Evolutionary conservation across 2,888 invertebrate species (phyloP).

Genomic region (Rotaria socialis): DNA sequence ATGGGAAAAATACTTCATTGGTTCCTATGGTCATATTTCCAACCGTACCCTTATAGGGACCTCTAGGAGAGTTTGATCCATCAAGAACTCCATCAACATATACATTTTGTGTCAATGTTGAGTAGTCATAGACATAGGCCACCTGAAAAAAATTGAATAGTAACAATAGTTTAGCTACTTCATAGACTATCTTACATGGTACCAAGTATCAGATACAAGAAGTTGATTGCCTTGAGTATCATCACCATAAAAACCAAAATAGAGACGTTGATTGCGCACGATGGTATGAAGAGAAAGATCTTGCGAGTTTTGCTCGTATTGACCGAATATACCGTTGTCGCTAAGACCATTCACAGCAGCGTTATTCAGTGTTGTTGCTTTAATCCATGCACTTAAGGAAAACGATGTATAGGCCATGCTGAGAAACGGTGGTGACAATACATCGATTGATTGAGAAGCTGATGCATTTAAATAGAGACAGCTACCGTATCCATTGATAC

Average conservation of each 20-base stretch:
- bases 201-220: no score
- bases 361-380: background rate
- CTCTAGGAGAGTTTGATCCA: background rate
- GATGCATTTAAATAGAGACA: background rate
- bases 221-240: no score
- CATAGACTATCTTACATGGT: no score
- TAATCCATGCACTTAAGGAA: background rate
- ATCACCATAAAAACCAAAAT: no score
- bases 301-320: no score
- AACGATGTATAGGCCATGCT: background rate
- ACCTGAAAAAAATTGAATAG: background rate
- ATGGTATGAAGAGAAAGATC: no score
- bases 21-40: background rate
- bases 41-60: background rate
- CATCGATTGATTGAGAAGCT: background rate
- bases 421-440: background rate
- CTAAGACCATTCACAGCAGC: background rate
- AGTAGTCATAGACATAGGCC: background rate
- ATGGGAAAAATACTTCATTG: background rate
- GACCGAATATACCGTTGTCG: background rate
- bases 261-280: no score
- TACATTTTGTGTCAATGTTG: background rate
- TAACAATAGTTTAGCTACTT: no score
- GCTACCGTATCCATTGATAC: background rate
- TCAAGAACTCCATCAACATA: background rate